These are phyloP conservation scores for Odontocerum albicorne DNA, from an alignment of 2,888 invertebrate species.

Conservation along the genomic window DNA sequence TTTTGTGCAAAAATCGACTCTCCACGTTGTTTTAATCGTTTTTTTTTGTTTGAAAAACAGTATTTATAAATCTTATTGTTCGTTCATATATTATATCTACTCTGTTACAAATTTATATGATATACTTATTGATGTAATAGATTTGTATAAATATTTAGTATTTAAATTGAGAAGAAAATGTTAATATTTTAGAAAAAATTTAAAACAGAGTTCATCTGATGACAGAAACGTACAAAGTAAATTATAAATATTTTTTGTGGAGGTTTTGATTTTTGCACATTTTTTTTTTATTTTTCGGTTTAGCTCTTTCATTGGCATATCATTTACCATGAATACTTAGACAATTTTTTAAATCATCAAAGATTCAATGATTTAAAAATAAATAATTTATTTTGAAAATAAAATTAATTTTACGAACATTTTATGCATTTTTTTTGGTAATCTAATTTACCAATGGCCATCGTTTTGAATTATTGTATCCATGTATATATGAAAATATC, in stretches of 20 bases:
- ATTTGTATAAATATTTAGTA: slow-evolving; percentile 32
- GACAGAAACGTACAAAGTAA: slow-evolving; percentile 67
- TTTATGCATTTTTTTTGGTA: too few relatives aligned
- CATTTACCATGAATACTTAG: too few relatives aligned
- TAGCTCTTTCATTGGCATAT: too few relatives aligned
- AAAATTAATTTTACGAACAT: too few relatives aligned
- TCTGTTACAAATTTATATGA: slow-evolving; percentile 32
- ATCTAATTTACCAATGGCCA: slow-evolving; percentile 9
- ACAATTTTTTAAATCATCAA: too few relatives aligned
- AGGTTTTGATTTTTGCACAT: slow-evolving; percentile 25
- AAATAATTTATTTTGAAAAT: too few relatives aligned
- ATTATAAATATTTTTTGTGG: slow-evolving; percentile 22
- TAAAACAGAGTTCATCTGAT: slow-evolving; percentile 67
- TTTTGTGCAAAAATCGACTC: slow-evolving; percentile 11
- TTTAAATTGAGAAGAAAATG: slow-evolving; percentile 24
- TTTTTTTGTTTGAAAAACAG: slow-evolving; percentile 10
- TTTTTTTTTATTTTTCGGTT: slow-evolving; percentile 16
- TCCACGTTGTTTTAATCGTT: slow-evolving; percentile 17
- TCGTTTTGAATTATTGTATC: slow-evolving; percentile 3
- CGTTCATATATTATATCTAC: slow-evolving; percentile 34
- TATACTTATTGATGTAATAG: slow-evolving; percentile 28
- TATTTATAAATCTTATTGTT: slow-evolving; percentile 31
- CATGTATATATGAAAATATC: slow-evolving; percentile 19
- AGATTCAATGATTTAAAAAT: too few relatives aligned
- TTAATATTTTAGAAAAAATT: slow-evolving; percentile 33